A percentile compares a stretch with the other conserved stretches of the same genome.
Evolutionary conservation across 2,113 vertebrate genomes (phyloP).

Genomic region (Plestiodon gilberti): DNA sequence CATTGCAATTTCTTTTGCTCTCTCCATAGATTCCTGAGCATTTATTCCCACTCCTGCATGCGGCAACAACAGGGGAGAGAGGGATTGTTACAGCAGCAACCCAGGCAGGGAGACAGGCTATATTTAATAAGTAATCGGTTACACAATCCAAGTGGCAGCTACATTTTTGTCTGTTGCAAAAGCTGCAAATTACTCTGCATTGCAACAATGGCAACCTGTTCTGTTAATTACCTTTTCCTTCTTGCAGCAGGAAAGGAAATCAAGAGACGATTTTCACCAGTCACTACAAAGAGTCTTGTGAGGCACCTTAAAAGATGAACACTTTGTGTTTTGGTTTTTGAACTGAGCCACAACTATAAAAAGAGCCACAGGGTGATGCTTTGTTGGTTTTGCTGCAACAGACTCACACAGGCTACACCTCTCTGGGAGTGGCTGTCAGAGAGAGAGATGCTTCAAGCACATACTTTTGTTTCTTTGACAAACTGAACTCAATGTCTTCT

Average conservation of each 20-base stretch:
- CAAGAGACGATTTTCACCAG: conserved; percentile 32
- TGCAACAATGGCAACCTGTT: background rate
- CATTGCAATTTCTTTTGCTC: no score
- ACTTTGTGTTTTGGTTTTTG: no score
- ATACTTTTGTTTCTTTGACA: background rate
- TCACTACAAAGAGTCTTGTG: background rate
- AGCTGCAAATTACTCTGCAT: background rate
- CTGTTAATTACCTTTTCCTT: conserved; percentile 32
- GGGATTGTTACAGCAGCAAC: conserved; percentile 11
- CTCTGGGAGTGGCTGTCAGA: no score
- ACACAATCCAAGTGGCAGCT: conserved; percentile 31
- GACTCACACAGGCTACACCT: no score
- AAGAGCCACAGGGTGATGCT: no score
- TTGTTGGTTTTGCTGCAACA: no score
- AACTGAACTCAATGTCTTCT: conserved; percentile 21
- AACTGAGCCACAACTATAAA: no score
- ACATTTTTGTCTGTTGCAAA: conserved; percentile 21
- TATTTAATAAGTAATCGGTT: conserved; percentile 41
- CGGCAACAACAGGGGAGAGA: background rate
- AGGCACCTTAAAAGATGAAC: no score
- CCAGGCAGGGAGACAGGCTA: background rate
- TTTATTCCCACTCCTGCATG: conserved; percentile 11
- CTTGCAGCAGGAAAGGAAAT: conserved; percentile 34
- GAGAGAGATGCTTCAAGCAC: background rate
- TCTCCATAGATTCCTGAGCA: background rate